Evolutionary conservation across 1,140 invertebrate genomes (phyloP).

Genomic region (Cherax destructor): DNA sequence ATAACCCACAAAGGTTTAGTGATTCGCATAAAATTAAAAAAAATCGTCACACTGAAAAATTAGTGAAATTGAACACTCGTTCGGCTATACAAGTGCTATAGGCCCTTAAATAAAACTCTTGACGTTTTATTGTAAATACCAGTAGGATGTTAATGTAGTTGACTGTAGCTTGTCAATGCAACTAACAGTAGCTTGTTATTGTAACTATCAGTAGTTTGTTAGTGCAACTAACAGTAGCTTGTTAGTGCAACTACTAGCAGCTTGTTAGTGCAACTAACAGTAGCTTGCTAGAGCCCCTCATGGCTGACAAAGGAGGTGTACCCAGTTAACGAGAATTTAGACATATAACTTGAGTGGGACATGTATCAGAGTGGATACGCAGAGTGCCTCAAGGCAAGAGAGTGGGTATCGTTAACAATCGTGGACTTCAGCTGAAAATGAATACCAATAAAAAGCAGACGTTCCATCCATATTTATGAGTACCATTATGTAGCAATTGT

Average conservation of each 20-base stretch:
- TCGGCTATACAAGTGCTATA: too few species aligned
- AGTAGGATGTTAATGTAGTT: neutral
- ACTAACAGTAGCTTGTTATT: neutral
- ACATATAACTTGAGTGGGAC: neutral
- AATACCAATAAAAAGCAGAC: too few species aligned
- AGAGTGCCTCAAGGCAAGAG: too few species aligned
- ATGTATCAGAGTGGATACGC: neutral
- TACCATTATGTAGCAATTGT: too few species aligned
- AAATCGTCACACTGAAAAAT: too few species aligned
- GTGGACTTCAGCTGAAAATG: neutral
- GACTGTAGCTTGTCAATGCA: neutral
- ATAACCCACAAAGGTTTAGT: too few species aligned
- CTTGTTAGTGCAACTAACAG: neutral
- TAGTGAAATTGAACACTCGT: too few species aligned
- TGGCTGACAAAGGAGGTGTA: neutral
- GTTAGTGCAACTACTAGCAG: neutral
- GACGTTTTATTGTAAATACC: neutral
- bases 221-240: neutral
- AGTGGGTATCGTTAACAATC: neutral
- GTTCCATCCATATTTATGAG: too few species aligned
- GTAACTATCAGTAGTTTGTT: neutral
- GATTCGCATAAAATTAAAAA: too few species aligned
- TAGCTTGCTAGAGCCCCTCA: neutral
- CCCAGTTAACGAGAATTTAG: neutral
- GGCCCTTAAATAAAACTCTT: neutral